Evolutionary conservation across 2,888 invertebrate species (phyloP), one percentile per base, ranked within the genome.

Genomic region (Chymomyza caudatula): DNA sequence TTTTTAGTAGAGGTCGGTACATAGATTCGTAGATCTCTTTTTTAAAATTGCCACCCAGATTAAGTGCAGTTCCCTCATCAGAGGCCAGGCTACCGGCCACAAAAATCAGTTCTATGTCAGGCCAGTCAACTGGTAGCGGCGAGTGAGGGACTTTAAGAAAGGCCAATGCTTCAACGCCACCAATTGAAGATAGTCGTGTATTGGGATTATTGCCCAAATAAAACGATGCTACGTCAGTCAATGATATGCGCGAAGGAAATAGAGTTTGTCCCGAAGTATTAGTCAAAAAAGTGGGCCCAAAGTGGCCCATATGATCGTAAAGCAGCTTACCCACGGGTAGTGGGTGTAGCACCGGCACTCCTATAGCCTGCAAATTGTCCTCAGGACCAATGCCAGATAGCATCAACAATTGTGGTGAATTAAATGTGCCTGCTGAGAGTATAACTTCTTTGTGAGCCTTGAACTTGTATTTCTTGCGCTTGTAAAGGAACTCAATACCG

Each of bases 331-430:
- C 95, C 0, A 95, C 94, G 0, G 94, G 94, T 15, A 95, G 90
- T 74, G 94, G 92, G 71, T 92, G 90, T 2, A 94, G 77, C 0
- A 94, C 88, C 0, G 93, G 92, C 65, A 95, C 92, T 0, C 91
- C 92, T 3, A 92, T 87, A 2, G 91, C 89, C 20, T 89, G 83
- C 1, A 94, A 88, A 77, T 94, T 91, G 52, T 92, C 86, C 65
- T 82, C 90, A 0, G 93, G 93, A 2, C 93, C 93, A 13, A 93
- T 86, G 0, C 97, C 97, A 4, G 96, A 96, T 4, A 98, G 89
- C 96, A 98, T 96, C 8, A 98, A 92, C 2, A 98, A 88, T 89
- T 98, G 97, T 0, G 98, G 97, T 0, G 96, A 95, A 81, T 96
- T 96, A 71, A 98, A 94, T 1, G 97, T 93, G 0, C 98, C 98